phyloP scores from a whole-genome alignment of 2,888 invertebrate species.

The Netelia melanura region DNA sequence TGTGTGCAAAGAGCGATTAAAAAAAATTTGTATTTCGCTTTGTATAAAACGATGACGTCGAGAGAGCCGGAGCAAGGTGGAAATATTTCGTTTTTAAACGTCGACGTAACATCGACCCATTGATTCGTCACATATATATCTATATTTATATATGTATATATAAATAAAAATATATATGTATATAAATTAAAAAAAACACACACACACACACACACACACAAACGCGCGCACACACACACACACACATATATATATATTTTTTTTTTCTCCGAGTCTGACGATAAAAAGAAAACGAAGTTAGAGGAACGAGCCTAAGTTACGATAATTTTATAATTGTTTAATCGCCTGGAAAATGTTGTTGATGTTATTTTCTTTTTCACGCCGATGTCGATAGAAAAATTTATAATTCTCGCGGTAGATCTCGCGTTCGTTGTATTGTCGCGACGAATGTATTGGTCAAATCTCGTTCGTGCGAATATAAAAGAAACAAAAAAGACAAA shows the following conservation, averaged over 20 bases:
- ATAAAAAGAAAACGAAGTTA: slow-evolving; percentile 11
- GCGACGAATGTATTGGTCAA: slow-evolving; percentile 8
- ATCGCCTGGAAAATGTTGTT: slow-evolving; percentile 38
- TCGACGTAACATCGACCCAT: slow-evolving; percentile 52
- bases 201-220: background rate
- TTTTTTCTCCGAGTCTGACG: slow-evolving; percentile 20
- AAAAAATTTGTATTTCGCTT: slow-evolving; percentile 43
- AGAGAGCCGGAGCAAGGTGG: slow-evolving; percentile 19
- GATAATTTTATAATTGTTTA: slow-evolving; percentile 49
- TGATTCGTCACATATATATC: slow-evolving; percentile 42
- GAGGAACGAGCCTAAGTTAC: slow-evolving; percentile 34
- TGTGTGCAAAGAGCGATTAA: slow-evolving; percentile 21
- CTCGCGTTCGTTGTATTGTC: background rate
- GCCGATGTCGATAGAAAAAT: background rate
- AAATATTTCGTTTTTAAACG: slow-evolving; percentile 44
- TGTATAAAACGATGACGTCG: slow-evolving; percentile 12
- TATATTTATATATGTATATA: slow-evolving; percentile 15
- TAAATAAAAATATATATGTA: slow-evolving; percentile 19
- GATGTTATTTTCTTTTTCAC: slow-evolving; percentile 6
- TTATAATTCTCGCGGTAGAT: background rate
- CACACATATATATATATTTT: slow-evolving; percentile 6
- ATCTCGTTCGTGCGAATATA: background rate
- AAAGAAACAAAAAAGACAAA: background rate
- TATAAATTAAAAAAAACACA: background rate
- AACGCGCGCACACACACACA: background rate